Evolutionary conservation across 37 sponge, comb jelly and placozoan genomes (phyloP).

Genomic region (Hexactinellida sp.): DNA sequence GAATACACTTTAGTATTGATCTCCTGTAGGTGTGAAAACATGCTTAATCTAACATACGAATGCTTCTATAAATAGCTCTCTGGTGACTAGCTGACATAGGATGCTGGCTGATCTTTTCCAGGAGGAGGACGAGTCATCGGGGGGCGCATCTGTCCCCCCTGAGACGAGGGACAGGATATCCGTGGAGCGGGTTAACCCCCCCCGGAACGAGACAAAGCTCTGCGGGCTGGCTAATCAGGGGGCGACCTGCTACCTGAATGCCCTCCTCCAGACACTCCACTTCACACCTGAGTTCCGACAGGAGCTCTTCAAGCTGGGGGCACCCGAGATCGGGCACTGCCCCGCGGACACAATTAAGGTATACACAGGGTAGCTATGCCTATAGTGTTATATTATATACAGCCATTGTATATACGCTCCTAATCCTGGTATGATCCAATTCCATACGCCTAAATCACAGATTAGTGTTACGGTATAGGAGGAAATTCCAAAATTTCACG

Average conservation of each 20-base stretch:
- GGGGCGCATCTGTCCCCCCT: neutral
- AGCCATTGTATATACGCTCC: too few relatives aligned
- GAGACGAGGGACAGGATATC: neutral
- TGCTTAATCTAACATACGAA: neutral
- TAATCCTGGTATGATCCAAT: too few relatives aligned
- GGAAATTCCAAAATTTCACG: too few relatives aligned
- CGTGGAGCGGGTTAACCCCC: constrained; percentile 28
- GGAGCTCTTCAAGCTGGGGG: constrained; percentile 12
- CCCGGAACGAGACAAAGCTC: constrained; percentile 37
- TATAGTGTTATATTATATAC: too few relatives aligned
- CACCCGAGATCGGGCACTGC: neutral
- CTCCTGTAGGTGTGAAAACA: neutral
- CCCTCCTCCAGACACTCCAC: constrained; percentile 71
- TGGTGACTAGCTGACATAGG: neutral
- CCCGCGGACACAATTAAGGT: neutral
- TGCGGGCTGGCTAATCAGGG: constrained; percentile 74
- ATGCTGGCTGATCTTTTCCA: neutral
- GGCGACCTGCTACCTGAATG: constrained; percentile 85
- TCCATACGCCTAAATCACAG: too few relatives aligned
- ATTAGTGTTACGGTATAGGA: too few relatives aligned
- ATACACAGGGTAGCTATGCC: too few relatives aligned
- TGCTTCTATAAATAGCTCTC: neutral
- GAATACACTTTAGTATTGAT: neutral
- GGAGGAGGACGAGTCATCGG: neutral
- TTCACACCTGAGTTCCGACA: constrained; percentile 83